Evolutionary conservation across 2,888 invertebrate species (phyloP), one percentile per base, ranked within the genome.

Genomic region (Lydus trimaculatus): DNA sequence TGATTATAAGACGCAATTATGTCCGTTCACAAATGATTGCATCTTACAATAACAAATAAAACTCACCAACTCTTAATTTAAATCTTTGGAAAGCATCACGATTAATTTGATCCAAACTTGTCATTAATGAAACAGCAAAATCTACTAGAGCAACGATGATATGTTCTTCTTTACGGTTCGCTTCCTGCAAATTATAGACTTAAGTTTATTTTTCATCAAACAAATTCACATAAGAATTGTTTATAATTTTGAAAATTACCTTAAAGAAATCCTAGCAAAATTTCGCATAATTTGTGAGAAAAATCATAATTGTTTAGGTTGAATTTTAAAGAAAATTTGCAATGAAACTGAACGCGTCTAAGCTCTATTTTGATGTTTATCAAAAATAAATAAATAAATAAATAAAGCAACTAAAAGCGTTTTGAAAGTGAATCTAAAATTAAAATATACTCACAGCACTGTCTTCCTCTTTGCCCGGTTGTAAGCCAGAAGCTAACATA

Each of bases 51-150:
- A 2, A 43, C 56, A 17, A 17, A 60, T 48, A 33, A 20, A 62
- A 82, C 89, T 86, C 82, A 95, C 96, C 99, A 84, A 98, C 95
- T 85, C 98, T 89, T 31, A 99, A 88, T 81, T 96, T 94, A 84
- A 99, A 99, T 80, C 97, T 90, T 86, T 99, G 98, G 85, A 98
- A 98, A 28, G 98, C 97, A 85, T 98, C 97, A 76, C 94, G 89
- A 86, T 99, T 99, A 81, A 99, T 96, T 84, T 96, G 95, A 81
- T 98, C 97, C 64, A 99, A 87, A 78, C 96, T 93, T 3, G 93
- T 91, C 93, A 96, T 97, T 81, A 99, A 88, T 36, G 96, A 93
- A 66, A 97, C 89, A 2, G 97, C 97, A 83, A 98, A 98, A 83
- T 98, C 97, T n/a, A 97, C 95, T 78, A 98, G 87, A 11, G 96